These are phyloP conservation scores for Mormyrus proboscirostris DNA, from an alignment of 2,797 vertebrate genomes.

Conservation along the genomic window DNA sequence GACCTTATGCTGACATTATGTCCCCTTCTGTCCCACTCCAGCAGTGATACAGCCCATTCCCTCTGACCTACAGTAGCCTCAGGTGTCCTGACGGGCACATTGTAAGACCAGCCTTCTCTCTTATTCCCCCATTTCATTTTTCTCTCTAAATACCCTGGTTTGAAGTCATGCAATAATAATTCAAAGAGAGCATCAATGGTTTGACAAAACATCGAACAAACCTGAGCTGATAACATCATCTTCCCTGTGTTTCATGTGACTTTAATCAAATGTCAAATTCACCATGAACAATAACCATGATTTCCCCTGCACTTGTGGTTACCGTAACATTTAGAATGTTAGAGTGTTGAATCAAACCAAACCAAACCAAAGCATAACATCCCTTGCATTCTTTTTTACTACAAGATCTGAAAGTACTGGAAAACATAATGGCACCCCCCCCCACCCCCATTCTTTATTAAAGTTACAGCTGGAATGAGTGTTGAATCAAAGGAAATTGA, in stretches of 20 bases:
- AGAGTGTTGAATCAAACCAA: conserved; percentile 9
- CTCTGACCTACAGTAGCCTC: conserved; percentile 44
- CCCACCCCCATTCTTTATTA: neutral
- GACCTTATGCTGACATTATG: conserved; percentile 35
- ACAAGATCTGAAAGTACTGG: neutral
- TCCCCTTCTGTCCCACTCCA: conserved; percentile 49
- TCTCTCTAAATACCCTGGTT: conserved; percentile 18
- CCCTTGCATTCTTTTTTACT: neutral
- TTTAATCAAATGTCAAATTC: neutral
- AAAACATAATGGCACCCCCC: neutral
- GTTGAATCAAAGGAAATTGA: neutral
- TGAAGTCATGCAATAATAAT: conserved; percentile 23
- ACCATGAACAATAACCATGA: neutral
- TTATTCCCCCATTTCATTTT: conserved; percentile 20
- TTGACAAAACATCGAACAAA: conserved; percentile 8
- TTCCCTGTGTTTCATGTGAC: neutral
- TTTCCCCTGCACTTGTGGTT: neutral
- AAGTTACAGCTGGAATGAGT: neutral
- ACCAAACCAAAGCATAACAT: conserved; percentile 12
- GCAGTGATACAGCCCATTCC: conserved; percentile 42
- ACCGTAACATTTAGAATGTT: neutral
- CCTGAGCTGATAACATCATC: neutral
- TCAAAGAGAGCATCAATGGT: neutral
- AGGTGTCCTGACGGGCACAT: conserved; percentile 36
- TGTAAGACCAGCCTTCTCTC: conserved; percentile 43